phyloP scores from a whole-genome alignment of 2,797 vertebrate species.

The Acipenser transmontanus region DNA sequence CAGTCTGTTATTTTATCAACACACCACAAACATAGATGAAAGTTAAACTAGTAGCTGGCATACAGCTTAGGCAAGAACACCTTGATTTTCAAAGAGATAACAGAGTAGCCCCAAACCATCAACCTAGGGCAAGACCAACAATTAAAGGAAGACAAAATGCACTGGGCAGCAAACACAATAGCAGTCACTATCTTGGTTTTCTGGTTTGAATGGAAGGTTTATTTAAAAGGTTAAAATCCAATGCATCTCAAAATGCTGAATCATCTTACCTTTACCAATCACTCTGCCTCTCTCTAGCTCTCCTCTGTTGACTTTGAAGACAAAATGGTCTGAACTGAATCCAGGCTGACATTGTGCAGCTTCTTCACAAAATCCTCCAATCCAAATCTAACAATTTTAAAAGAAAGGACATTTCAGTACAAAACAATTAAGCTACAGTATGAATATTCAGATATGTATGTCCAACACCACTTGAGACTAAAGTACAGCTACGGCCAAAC shows the following conservation, averaged over 20 bases:
- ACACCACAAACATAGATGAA: too few species aligned
- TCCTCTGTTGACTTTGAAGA: conserved; percentile 38
- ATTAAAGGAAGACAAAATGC: too few species aligned
- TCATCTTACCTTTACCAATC: conserved; percentile 53
- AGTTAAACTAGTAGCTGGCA: too few species aligned
- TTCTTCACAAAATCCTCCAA: conserved; percentile 22
- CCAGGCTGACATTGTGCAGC: conserved; percentile 43
- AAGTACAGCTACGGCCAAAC: background rate
- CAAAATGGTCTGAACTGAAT: conserved; percentile 37
- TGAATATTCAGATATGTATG: background rate
- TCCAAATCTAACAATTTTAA: conserved; percentile 30
- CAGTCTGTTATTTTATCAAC: too few species aligned
- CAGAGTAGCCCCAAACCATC: too few species aligned
- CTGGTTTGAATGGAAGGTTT: too few species aligned
- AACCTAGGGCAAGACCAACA: too few species aligned
- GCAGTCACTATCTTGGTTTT: background rate
- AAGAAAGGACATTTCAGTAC: background rate
- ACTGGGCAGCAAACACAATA: background rate
- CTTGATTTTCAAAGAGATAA: too few species aligned
- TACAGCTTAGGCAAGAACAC: too few species aligned
- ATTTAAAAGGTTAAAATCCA: background rate
- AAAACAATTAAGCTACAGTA: background rate
- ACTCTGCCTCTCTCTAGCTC: conserved; percentile 22
- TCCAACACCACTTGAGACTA: background rate
- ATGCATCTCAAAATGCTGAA: background rate